phyloP scores from a whole-genome alignment of 2,113 vertebrate species.

The Myotis brandtii region DNA sequence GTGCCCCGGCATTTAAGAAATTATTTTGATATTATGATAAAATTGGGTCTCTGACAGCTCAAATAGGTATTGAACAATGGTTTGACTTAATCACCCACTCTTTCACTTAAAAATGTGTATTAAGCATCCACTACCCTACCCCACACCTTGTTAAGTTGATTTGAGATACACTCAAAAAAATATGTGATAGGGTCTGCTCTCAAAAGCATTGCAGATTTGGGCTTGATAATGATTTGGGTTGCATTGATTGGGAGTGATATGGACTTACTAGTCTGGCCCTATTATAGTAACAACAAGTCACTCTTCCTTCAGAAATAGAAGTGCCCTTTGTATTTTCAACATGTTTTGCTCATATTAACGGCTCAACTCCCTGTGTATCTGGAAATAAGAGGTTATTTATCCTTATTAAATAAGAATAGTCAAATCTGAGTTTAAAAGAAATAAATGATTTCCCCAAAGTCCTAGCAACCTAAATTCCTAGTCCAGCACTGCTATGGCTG shows the following conservation, averaged over 20 bases:
- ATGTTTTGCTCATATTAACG: not conserved
- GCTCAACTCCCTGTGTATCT: not conserved
- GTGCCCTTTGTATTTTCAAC: not conserved
- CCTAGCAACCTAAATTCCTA: not conserved
- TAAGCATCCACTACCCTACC: not conserved
- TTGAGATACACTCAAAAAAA: not conserved
- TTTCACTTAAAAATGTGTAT: not conserved
- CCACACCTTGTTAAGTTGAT: not conserved
- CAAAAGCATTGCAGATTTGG: not conserved
- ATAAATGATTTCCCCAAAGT: not conserved
- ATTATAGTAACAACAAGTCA: not conserved
- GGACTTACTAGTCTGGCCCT: not conserved
- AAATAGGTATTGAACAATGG: not conserved
- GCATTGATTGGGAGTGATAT: not conserved
- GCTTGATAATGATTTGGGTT: not conserved
- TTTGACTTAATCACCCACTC: not conserved
- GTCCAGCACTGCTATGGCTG: not conserved
- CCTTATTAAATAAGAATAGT: not conserved
- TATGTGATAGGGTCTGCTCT: not conserved
- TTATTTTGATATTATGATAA: not conserved
- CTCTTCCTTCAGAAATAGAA: slow-evolving; percentile 22
- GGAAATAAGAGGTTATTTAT: not conserved
- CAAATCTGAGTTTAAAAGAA: not conserved
- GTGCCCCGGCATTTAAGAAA: not conserved
- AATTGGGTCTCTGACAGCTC: not conserved